Base-by-base conservation (phyloP, 2,113 vertebrate species). In the Uria lomvia region DNA sequence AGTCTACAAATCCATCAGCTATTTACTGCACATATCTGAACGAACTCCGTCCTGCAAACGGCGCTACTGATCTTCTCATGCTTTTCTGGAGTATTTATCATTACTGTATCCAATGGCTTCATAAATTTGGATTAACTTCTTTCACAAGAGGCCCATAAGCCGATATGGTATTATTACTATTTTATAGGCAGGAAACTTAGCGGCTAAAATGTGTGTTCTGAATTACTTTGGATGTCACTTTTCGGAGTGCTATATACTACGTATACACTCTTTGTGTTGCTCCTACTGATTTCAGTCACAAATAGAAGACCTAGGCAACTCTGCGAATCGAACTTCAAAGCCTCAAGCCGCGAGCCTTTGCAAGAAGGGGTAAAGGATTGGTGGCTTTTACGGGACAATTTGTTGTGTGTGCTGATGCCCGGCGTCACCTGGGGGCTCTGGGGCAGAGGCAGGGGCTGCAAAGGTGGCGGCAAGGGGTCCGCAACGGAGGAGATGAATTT, bases 151-250 rank as follows among this genome's bases (percentile, higher is more conserved):
- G 56, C 52, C 72, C 47, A 6, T 91, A 67, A 88, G 36, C 63
- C 1, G 0, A 63, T 42, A 74, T 6, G 21, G 34, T 68, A 36
- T 81, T 89, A 59, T 58, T 81, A 53, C 45, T 59, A 3, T 55
- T 84, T 75, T 89, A 92, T 22, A 72, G 73, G 47, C 52, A 70
- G 79, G 47, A 92, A 95, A 80, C 58, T 50, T 43, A 23, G 71
- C 4, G 36, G 50, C 60, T 65, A 63, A 92, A 50, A 74, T 36
- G 16, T 40, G 22, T 32, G 11, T 77, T 67, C 60, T 59, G 30
- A 87, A 45, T 80, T 55, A 47, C 76, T 89, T 62, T 0, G 2
- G 73, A 12, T 67, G 55, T 10, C 43, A 21, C 56, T 81, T 92
- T 81, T 52, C 1, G 0, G 73, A 78, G 47, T 7, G 23, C 79